phyloP scores from a whole-genome alignment of 1,140 invertebrate species.

The Holotrichia oblita region DNA sequence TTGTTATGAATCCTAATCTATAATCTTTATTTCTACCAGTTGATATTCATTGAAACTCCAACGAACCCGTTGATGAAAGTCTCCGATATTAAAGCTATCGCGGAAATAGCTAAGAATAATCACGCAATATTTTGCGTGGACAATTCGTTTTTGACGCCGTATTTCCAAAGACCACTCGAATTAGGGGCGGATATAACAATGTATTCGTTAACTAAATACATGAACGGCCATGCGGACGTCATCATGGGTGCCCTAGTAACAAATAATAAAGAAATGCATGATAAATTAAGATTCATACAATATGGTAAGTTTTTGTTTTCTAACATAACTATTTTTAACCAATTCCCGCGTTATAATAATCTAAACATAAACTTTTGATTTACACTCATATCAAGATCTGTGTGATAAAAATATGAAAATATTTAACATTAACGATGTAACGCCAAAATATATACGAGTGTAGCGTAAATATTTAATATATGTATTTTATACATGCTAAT shows the following conservation, averaged over 20 bases:
- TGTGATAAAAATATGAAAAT: too few species aligned
- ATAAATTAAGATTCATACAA: conserved; percentile 86
- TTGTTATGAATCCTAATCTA: background rate
- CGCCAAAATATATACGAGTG: too few species aligned
- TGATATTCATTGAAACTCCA: conserved; percentile 97
- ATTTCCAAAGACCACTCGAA: conserved; percentile 90
- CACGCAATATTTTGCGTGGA: conserved; percentile 91
- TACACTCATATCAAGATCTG: too few species aligned
- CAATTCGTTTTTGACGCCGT: conserved; percentile 97
- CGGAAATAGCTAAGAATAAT: conserved; percentile 67
- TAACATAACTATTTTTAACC: background rate
- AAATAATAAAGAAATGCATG: conserved; percentile 76
- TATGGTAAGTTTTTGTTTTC: conserved; percentile 72
- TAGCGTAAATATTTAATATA: too few species aligned
- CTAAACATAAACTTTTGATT: too few species aligned
- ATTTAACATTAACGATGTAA: too few species aligned
- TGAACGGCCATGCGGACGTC: conserved; percentile 98
- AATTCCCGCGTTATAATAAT: too few species aligned
- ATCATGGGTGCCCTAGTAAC: conserved; percentile 92
- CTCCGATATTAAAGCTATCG: conserved; percentile 84
- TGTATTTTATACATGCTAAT: too few species aligned
- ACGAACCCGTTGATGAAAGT: conserved; percentile 97
- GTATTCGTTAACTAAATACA: conserved; percentile 97
- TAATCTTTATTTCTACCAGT: conserved; percentile 62
- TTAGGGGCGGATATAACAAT: conserved; percentile 92